Evolutionary conservation across 2,797 vertebrate species (phyloP).

Genomic region (Dromococcyx pavoninus): DNA sequence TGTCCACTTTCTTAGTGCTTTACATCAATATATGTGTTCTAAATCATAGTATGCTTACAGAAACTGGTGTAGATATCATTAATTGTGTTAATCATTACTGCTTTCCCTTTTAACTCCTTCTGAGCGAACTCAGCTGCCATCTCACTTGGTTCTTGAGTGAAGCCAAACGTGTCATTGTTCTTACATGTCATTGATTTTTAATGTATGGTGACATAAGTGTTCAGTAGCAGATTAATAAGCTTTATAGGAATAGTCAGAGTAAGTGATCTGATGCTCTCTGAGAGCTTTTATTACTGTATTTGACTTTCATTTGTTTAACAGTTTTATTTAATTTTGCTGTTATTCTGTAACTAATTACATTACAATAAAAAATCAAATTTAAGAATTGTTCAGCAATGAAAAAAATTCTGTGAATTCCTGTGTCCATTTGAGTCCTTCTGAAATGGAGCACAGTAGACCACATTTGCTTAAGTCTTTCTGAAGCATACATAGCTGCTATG

Average conservation of each 20-base stretch:
- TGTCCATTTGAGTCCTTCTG: neutral
- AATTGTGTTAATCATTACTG: constrained; percentile 21
- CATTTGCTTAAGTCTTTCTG: neutral
- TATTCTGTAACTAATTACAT: neutral
- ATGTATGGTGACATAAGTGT: neutral
- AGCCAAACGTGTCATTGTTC: neutral
- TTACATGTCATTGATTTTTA: neutral
- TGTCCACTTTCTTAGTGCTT: neutral
- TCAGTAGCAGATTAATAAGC: neutral
- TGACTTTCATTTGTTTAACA: neutral
- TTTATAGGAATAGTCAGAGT: neutral
- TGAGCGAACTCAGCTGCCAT: neutral
- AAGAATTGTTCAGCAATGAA: neutral
- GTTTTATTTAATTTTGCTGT: neutral
- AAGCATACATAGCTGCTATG: neutral
- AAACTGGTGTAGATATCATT: neutral
- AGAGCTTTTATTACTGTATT: neutral
- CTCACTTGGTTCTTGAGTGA: neutral
- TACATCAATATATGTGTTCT: neutral
- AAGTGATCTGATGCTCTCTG: neutral
- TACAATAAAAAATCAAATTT: neutral
- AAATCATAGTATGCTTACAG: neutral
- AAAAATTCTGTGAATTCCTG: neutral
- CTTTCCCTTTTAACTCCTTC: neutral
- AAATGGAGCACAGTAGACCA: neutral